Percentiles rank a stretch among this genome's conserved stretches.
Conservation (phyloP, 2,888 invertebrate species). For the Cataglyphis albicans region DNA sequence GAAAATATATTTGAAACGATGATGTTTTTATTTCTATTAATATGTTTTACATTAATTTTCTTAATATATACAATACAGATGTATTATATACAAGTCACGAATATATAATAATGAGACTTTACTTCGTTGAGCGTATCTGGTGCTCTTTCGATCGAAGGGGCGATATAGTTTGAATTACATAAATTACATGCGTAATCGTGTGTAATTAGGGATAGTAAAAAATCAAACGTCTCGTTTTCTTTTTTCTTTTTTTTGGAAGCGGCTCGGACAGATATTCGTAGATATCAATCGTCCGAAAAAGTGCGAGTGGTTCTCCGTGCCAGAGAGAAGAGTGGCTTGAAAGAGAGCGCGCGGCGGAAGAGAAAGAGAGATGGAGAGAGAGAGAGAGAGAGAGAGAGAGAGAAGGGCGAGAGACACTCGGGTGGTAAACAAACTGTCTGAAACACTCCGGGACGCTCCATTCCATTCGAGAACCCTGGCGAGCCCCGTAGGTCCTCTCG, state of each 20-base stretch:
- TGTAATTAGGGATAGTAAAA: slow-evolving; percentile 8
- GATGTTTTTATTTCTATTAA: neutral
- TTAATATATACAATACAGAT: neutral
- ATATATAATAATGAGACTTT: neutral
- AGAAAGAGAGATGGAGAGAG: slow-evolving; percentile 32
- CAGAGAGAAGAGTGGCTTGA: slow-evolving; percentile 60
- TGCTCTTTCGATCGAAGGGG: too few species aligned
- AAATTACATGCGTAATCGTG: neutral
- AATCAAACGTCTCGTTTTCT: slow-evolving; percentile 23
- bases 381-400: slow-evolving; percentile 55
- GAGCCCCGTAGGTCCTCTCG: slow-evolving; percentile 78
- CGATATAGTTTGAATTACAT: neutral
- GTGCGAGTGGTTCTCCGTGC: slow-evolving; percentile 47
- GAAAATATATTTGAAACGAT: neutral
- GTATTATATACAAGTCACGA: neutral
- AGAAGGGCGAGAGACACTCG: slow-evolving; percentile 73
- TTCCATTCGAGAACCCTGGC: slow-evolving; percentile 79
- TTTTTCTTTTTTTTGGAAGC: neutral
- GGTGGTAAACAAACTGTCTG: slow-evolving; percentile 85
- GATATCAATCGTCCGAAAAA: slow-evolving; percentile 71
- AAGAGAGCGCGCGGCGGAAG: slow-evolving; percentile 37
- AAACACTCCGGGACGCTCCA: slow-evolving; percentile 82
- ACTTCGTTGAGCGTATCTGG: neutral
- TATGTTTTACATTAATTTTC: neutral
- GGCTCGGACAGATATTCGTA: slow-evolving; percentile 60